Evolutionary conservation across 2,797 vertebrate species (phyloP).

Genomic region (Cryptoblepharus egeriae): DNA sequence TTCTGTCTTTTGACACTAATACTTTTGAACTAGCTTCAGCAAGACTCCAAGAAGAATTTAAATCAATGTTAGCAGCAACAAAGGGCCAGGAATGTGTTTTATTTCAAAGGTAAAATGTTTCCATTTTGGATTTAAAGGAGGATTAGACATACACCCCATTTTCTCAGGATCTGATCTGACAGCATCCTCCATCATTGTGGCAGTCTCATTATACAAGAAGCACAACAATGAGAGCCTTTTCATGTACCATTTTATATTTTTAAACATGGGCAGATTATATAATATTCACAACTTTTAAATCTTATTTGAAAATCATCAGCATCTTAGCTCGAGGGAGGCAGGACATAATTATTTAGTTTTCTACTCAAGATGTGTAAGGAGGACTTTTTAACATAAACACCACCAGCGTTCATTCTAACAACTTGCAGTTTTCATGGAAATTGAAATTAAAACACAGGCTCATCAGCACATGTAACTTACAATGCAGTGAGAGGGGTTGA

Average conservation of each 20-base stretch:
- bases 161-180: conserved; percentile 30
- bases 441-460: neutral
- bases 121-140: neutral
- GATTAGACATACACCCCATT: neutral
- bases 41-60: conserved; percentile 52
- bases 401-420: neutral
- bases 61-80: conserved; percentile 51
- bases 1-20: conserved; percentile 53
- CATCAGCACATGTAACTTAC: neutral
- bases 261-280: conserved; percentile 25
- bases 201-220: neutral
- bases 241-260: conserved; percentile 16
- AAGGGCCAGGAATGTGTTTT: conserved; percentile 46
- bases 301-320: conserved; percentile 4
- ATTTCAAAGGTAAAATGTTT: conserved; percentile 44
- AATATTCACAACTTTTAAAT: conserved; percentile 9
- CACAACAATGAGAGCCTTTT: neutral
- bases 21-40: conserved; percentile 43
- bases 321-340: conserved; percentile 1
- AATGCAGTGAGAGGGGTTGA: neutral
- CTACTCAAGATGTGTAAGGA: neutral
- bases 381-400: neutral
- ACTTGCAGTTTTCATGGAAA: neutral
- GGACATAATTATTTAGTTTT: neutral
- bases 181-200: conserved; percentile 21